Evolutionary conservation across 2,888 invertebrate genomes (phyloP), one percentile per base, ranked within the genome.

Genomic region (Pammene aurita): DNA sequence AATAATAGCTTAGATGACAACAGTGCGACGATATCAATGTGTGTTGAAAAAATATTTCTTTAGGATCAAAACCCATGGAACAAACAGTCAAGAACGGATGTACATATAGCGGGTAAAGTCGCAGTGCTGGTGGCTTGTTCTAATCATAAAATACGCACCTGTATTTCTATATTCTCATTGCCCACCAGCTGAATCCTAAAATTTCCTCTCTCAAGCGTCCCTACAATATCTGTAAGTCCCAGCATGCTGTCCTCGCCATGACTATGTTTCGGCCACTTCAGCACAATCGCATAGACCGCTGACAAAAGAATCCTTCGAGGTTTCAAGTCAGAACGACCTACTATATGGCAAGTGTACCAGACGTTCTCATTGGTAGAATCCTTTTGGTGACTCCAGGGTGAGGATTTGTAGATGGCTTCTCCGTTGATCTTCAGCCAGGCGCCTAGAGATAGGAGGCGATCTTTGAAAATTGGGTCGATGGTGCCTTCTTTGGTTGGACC

Each of bases 401-500:
- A 93, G 0, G 95, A 94, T 5, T 88, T 90, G 80, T 97, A 98
- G 75, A 98, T 97, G 0, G 97, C 97, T 81, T 97, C 96, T 0
- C 98, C 98, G 78, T 98, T 98, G n/a, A 94, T 87, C 2, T 86
- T 79, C 13, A 98, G 88, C 98, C 98, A 98, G 14, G 88, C 76
- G 2, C 98, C 98, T 75, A 98, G 93, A 74, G 95, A 93, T 11
- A 94, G 86, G 0, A 98, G 90, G 55, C 98, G 94, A 81, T 98
- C 97, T 90, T 98, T 96, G 87, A 96, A 98, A 80, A 98, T 96
- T 0, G 97, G 96, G 5, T 94, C 85, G 73, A 98, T 98, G 7
- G 95, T 95, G 5, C 98, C 98, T 77, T 97, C 97, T 80, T 96
- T 96, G 0, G 97, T 97, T 14, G 98, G 98, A 0, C 98, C 98